Evolutionary conservation across 2,113 vertebrate genomes (phyloP).

Genomic region (Numenius arquata): DNA sequence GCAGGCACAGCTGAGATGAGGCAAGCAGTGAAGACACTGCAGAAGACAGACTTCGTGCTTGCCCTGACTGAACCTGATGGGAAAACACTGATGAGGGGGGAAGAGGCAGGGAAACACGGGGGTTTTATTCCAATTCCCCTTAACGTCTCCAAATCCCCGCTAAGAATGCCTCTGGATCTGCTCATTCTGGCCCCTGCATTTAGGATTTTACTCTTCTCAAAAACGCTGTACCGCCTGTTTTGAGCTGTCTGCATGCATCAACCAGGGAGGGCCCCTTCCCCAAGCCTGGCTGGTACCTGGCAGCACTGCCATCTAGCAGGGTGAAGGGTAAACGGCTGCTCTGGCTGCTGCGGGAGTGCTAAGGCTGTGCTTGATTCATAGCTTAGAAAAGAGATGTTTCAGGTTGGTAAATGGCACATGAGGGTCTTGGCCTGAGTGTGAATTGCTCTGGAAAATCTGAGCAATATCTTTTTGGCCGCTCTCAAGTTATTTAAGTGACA

Average conservation of each 20-base stretch:
- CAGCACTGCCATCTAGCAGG: background rate
- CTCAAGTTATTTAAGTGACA: conserved; percentile 14
- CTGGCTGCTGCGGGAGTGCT: background rate
- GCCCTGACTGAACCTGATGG: background rate
- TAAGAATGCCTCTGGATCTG: background rate
- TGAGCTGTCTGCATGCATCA: background rate
- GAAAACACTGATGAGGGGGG: background rate
- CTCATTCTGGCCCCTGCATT: background rate
- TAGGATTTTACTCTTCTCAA: background rate
- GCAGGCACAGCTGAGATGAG: background rate
- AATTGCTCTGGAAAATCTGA: conserved; percentile 38
- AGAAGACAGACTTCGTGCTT: background rate
- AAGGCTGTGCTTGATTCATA: background rate
- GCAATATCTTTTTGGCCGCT: background rate
- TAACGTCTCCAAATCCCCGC: background rate
- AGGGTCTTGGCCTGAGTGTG: background rate
- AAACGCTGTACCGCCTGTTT: background rate
- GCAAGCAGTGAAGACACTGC: background rate
- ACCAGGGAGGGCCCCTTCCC: background rate
- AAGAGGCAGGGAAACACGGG: background rate
- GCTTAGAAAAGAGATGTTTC: background rate
- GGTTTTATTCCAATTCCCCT: background rate
- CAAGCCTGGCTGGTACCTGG: fast-evolving
- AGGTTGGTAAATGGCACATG: background rate
- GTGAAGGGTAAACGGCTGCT: background rate